A percentile compares a stretch with the other conserved stretches of the same genome.
phyloP scores from a whole-genome alignment of 2,888 invertebrate species.

The Trissolcus brochymenae region DNA sequence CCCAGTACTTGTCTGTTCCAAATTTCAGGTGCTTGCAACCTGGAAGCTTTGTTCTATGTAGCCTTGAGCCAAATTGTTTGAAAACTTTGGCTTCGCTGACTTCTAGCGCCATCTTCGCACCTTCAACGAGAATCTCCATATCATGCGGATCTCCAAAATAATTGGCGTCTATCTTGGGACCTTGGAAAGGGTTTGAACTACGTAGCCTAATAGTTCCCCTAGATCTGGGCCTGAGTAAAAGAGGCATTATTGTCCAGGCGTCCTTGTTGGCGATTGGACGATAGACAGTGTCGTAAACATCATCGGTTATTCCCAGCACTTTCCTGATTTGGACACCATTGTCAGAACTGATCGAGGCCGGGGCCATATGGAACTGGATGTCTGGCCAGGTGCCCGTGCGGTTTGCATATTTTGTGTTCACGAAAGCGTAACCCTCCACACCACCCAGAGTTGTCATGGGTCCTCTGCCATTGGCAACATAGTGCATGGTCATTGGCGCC shows the following conservation, averaged over 20 bases:
- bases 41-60: conserved; percentile 86
- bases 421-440: conserved; percentile 91
- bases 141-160: conserved; percentile 90
- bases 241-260: conserved; percentile 90
- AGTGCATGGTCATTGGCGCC: conserved; percentile 87
- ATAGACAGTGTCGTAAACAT: conserved; percentile 87
- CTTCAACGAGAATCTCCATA: conserved; percentile 89
- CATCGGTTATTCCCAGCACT: conserved; percentile 88
- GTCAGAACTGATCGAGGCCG: conserved; percentile 90
- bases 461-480: conserved; percentile 86
- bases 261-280: conserved; percentile 87
- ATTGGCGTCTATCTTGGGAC: conserved; percentile 93
- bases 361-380: conserved; percentile 95
- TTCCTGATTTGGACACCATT: conserved; percentile 85
- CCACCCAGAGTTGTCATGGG: conserved; percentile 93
- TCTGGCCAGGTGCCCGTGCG: conserved; percentile 88
- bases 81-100: conserved; percentile 87
- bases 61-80: conserved; percentile 86
- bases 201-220: conserved; percentile 86
- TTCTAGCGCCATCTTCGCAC: conserved; percentile 85
- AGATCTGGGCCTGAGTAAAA: conserved; percentile 87
- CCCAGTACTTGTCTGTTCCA: conserved; percentile 89
- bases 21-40: conserved; percentile 86
- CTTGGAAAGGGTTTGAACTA: conserved; percentile 89
- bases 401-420: conserved; percentile 90